Base-by-base conservation (phyloP, 2,888 invertebrate genomes). In the Watsonalla binaria region DNA sequence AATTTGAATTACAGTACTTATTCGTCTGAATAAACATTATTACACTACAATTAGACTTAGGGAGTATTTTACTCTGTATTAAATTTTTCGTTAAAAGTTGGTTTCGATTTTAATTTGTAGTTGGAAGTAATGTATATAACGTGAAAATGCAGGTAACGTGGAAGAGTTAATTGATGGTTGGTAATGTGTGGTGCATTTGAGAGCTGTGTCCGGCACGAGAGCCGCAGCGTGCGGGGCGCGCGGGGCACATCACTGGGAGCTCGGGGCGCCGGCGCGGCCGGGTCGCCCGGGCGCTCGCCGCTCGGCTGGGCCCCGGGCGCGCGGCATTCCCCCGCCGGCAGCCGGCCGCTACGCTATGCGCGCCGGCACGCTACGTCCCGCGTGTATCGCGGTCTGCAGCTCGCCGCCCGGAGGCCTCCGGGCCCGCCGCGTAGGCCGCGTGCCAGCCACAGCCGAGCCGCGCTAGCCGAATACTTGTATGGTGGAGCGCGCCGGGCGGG, bases 181-280 rank as follows among this genome's bases (percentile, higher is more conserved):
- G 78, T 76, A 80, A 83, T 42, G 11, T 42, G 11, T 84, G 83
- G 83, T 87, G 86, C 84, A 86, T 86, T 75, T 81, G 80, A 79
- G 72, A 81, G 83, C 81, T 78, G 83, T 76, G 82, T 78, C 79
- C 82, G 76, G 80, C 58, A 64, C 69, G 69, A 61, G 67, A 67
- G 62, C 60, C 64, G 75, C 66, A 68, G 64, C 59, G 56, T 63
- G 58, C 56, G 46, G 53, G 59, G 51, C 61, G 62, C 45, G 58
- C 49, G 46, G 57, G 63, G 68, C 64, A 68, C 76, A 81, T 82
- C 84, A 82, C 84, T 86, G 76, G 80, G 78, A 80, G 83, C 81
- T 82, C 75, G 72, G 75, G 68, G 82, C 81, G 82, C 82, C 87
- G 87, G 86, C 90, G 86, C 87, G 87, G 81, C 81, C 85, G 81